These are phyloP conservation scores for Fragum sueziense DNA, from an alignment of 2,888 invertebrate genomes.

Conservation along the genomic window DNA sequence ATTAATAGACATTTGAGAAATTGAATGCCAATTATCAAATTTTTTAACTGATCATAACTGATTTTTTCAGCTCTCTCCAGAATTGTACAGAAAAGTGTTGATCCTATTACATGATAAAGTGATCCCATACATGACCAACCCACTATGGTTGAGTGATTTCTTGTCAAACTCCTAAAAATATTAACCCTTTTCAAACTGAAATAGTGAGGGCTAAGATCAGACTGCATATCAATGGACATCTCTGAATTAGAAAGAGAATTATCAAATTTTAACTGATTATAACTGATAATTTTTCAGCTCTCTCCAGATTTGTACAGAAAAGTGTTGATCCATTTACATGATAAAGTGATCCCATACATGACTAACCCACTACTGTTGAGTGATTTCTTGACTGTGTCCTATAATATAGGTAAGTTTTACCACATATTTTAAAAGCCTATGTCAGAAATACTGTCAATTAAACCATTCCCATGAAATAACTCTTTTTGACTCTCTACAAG, in stretches of 20 bases:
- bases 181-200: too few species aligned
- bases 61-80: slow-evolving; percentile 84
- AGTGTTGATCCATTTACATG: slow-evolving; percentile 90
- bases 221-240: too few species aligned
- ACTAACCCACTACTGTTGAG: slow-evolving; percentile 92
- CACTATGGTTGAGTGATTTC: slow-evolving; percentile 94
- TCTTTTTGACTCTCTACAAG: too few species aligned
- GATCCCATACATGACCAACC: slow-evolving; percentile 90
- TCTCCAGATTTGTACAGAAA: slow-evolving; percentile 88
- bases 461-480: too few species aligned
- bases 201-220: too few species aligned
- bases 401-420: slow-evolving; percentile 87
- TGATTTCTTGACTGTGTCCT: slow-evolving; percentile 95
- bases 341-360: slow-evolving; percentile 91
- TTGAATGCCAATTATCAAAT: too few species aligned
- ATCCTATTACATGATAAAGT: slow-evolving; percentile 92
- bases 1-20: too few species aligned
- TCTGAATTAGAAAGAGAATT: too few species aligned
- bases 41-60: neutral
- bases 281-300: slow-evolving; percentile 82
- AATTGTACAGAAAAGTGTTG: slow-evolving; percentile 90
- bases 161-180: slow-evolving; percentile 95
- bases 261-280: too few species aligned
- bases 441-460: too few species aligned
- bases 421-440: too few species aligned